A percentile compares a stretch with the other conserved stretches of the same genome.
These are phyloP conservation scores for Ips typographus DNA, from an alignment of 1,140 invertebrate genomes.

Conservation along the genomic window DNA sequence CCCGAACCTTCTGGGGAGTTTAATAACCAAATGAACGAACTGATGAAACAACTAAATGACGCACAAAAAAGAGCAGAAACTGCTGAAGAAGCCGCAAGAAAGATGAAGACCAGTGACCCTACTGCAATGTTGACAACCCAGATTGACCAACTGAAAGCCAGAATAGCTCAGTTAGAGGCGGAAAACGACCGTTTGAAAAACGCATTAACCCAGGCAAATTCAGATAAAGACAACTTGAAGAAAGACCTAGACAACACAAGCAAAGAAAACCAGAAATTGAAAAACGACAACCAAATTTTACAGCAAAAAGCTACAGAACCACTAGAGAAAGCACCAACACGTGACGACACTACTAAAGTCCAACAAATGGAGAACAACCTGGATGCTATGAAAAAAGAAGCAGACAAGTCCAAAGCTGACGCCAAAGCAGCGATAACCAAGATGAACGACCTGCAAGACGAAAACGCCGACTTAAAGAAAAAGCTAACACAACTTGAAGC, in stretches of 20 bases:
- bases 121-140: slow-evolving; percentile 34
- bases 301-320: neutral
- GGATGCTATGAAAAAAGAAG: slow-evolving; percentile 31
- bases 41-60: slow-evolving; percentile 38
- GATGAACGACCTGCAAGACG: slow-evolving; percentile 18
- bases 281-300: slow-evolving; percentile 26
- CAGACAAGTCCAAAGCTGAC: slow-evolving; percentile 23
- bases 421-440: slow-evolving; percentile 13
- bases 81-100: slow-evolving; percentile 31
- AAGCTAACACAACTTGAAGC: slow-evolving; percentile 20
- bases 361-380: slow-evolving; percentile 30
- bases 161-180: slow-evolving; percentile 28
- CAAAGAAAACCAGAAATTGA: slow-evolving; percentile 23
- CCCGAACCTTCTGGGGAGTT: slow-evolving; percentile 27
- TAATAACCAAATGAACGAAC: slow-evolving; percentile 31
- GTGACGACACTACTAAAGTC: slow-evolving; percentile 27
- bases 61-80: slow-evolving; percentile 32
- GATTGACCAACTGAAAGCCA: slow-evolving; percentile 26
- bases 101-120: slow-evolving; percentile 35
- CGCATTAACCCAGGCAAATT: slow-evolving; percentile 16
- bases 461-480: slow-evolving; percentile 31
- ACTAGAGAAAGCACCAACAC: neutral
- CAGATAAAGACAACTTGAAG: slow-evolving; percentile 17
- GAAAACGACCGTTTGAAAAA: slow-evolving; percentile 22
- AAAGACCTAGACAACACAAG: slow-evolving; percentile 28